Percentiles rank a stretch among this genome's conserved stretches.
Evolutionary conservation across 2,888 invertebrate species (phyloP).

Genomic region (Rotaria macrura): DNA sequence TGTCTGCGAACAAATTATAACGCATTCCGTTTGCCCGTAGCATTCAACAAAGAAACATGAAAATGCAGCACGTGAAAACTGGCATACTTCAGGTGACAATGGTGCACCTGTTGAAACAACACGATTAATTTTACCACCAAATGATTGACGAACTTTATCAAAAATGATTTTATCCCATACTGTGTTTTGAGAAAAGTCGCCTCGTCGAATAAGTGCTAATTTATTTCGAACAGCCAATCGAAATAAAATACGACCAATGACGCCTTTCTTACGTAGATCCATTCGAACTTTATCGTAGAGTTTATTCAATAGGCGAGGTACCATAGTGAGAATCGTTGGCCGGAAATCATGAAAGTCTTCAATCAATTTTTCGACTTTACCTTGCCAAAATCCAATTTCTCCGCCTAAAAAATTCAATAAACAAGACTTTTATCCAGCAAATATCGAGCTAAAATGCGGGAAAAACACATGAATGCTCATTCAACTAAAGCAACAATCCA

Average conservation of each 20-base stretch:
- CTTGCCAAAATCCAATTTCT: conserved; percentile 52
- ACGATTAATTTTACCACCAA: conserved; percentile 78
- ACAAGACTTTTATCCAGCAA: no score
- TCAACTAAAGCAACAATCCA: no score
- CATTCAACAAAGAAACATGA: conserved; percentile 46
- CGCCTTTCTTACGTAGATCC: background rate
- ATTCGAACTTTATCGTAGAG: conserved; percentile 68
- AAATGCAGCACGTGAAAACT: conserved; percentile 45
- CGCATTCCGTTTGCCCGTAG: conserved; percentile 52
- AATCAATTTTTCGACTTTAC: conserved; percentile 42
- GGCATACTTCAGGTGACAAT: conserved; percentile 69
- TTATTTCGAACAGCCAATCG: conserved; percentile 79
- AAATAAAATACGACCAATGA: conserved; percentile 56
- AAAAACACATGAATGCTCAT: no score
- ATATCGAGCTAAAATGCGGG: no score
- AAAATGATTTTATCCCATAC: conserved; percentile 86
- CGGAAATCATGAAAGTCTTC: conserved; percentile 43
- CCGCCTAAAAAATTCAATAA: no score
- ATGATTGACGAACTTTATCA: conserved; percentile 76
- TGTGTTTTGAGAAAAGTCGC: conserved; percentile 73
- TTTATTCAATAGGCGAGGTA: conserved; percentile 84
- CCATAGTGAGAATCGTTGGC: conserved; percentile 78
- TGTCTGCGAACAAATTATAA: conserved; percentile 32
- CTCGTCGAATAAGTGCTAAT: conserved; percentile 64
- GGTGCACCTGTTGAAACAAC: conserved; percentile 92